These are phyloP conservation scores for Holacanthella duospinosa DNA, from an alignment of 2,888 invertebrate genomes.

Conservation along the genomic window DNA sequence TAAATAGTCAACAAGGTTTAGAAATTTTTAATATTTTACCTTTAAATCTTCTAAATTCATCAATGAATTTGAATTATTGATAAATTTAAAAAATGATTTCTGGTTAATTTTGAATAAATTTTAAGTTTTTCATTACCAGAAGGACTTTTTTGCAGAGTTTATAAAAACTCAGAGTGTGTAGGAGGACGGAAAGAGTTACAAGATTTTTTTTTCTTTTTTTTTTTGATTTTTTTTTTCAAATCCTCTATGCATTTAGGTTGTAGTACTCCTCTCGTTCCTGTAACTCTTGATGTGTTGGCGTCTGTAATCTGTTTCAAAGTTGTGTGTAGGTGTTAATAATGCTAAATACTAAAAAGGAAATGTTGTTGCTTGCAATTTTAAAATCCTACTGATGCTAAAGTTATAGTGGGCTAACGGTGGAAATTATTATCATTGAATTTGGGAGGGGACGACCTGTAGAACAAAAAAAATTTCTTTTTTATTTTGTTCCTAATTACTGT, in stretches of 20 bases:
- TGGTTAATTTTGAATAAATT: no score
- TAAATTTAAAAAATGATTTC: no score
- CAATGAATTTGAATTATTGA: no score
- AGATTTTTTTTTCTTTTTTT: neutral
- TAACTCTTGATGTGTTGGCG: conserved; percentile 6
- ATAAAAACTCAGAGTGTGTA: conserved; percentile 1
- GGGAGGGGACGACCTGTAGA: no score
- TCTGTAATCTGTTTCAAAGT: neutral
- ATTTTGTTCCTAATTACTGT: no score
- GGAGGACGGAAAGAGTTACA: neutral
- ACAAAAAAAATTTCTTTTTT: no score
- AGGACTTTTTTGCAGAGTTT: neutral
- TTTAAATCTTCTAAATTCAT: no score
- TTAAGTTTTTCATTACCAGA: neutral
- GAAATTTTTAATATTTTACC: no score
- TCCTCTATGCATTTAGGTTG: neutral
- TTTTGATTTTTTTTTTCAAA: neutral
- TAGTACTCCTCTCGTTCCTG: neutral
- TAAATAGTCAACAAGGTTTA: no score
- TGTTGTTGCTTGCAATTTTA: neutral
- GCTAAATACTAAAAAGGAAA: neutral
- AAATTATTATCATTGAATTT: no score
- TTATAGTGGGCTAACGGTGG: neutral
- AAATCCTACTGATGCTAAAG: neutral
- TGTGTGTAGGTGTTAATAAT: conserved; percentile 2